Base-by-base conservation (phyloP, 2,113 vertebrate genomes). In the Falco punctatus region DNA sequence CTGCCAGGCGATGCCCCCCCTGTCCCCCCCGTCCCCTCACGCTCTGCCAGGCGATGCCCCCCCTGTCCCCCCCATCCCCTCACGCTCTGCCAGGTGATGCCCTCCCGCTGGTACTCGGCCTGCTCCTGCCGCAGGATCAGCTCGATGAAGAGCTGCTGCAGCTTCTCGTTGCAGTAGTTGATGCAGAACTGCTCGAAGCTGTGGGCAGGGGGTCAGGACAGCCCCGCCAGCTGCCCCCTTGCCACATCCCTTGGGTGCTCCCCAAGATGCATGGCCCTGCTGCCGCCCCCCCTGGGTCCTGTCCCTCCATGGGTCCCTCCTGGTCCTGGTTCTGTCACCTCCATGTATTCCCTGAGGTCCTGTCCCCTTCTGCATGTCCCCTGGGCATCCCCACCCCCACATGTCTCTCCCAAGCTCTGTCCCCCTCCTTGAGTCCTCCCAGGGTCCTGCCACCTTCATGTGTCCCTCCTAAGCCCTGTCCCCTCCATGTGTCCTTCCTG, bases 111-210 rank as follows among this genome's bases (percentile, higher is more conserved):
- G 64, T 81, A 81, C 72, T 99, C 99, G 0, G 98, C 98, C 61
- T 99, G 99, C 44, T 99, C 99, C 96, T 99, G 99, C 22, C 97
- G 97, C 42, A 99, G 98, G 97, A 99, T 98, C 58, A 99, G 98
- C 97, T 98, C 99, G 48, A 99, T 99, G 96, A 99, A 99, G 33
- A 99, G 98, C 97, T 99, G 99, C 98, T 99, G 99, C 33, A 99
- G 98, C 95, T 99, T 99, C 98, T 99, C 98, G 0, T 99, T 99
- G 95, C 98, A 98, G 83, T 99, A 99, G 98, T 99, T 99, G 95
- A 99, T 99, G 97, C 99, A 99, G 97, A 99, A 99, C 98, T 99
- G 99, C 86, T 99, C 99, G 1, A 99, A 99, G 90, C 99, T 99
- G 98, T 3, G 4, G 28, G 15, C 28, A 12, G 9, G 23, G 30